A percentile compares a stretch with the other conserved stretches of the same genome.
These are phyloP conservation scores for Gonioctena quinquepunctata DNA, from an alignment of 1,140 invertebrate species.

Conservation along the genomic window DNA sequence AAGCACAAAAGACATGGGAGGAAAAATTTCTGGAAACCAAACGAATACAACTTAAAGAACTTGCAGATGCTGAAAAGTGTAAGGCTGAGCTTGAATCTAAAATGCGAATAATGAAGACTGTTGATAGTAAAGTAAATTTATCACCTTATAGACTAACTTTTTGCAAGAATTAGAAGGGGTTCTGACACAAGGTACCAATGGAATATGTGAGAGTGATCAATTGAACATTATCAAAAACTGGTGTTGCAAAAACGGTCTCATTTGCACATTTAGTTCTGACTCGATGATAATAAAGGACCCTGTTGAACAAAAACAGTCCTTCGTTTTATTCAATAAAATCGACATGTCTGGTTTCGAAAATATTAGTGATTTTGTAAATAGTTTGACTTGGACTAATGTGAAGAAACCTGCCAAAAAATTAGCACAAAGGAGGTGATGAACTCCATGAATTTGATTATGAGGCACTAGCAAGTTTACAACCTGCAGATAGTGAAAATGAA, in stretches of 20 bases:
- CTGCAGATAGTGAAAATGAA: conserved; percentile 46
- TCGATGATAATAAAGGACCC: conserved; percentile 36
- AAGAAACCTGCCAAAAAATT: conserved; percentile 33
- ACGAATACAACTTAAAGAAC: conserved; percentile 51
- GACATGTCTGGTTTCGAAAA: conserved; percentile 31
- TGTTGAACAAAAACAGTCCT: conserved; percentile 30
- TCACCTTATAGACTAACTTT: conserved; percentile 60
- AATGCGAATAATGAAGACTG: conserved; percentile 47
- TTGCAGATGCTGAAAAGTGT: conserved; percentile 64
- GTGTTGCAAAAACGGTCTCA: conserved; percentile 33
- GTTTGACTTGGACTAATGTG: conserved; percentile 35
- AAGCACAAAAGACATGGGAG: conserved; percentile 63
- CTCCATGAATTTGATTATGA: conserved; percentile 48
- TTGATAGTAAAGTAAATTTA: conserved; percentile 50
- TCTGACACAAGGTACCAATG: conserved; percentile 44
- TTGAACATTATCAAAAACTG: conserved; percentile 31
- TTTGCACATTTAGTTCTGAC: conserved; percentile 31
- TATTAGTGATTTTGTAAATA: conserved; percentile 38
- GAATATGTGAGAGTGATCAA: conserved; percentile 15
- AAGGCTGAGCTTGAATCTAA: conserved; percentile 61
- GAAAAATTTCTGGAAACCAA: conserved; percentile 55
- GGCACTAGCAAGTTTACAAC: conserved; percentile 39
- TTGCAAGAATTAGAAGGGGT: conserved; percentile 60
- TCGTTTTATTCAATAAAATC: conserved; percentile 27
- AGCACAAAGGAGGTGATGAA: conserved; percentile 38